phyloP scores from a whole-genome alignment of 2,888 invertebrate species.

The Rotaria macrura region DNA sequence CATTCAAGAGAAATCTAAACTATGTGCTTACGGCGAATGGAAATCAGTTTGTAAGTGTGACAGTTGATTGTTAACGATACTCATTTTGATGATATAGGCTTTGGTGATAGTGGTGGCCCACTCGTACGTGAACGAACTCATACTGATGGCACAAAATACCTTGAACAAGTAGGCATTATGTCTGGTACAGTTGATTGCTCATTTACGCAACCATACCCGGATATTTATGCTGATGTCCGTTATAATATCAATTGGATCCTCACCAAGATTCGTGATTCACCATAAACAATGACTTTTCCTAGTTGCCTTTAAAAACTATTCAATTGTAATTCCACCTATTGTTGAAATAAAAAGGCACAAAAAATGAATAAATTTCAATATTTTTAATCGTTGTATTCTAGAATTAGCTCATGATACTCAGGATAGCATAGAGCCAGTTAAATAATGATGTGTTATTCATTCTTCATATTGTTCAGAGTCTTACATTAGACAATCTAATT shows the following conservation, averaged over 20 bases:
- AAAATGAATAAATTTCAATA: too few relatives aligned
- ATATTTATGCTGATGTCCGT: background rate
- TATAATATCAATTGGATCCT: background rate
- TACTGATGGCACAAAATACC: background rate
- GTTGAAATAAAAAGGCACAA: background rate
- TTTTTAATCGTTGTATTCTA: too few relatives aligned
- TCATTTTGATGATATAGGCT: background rate
- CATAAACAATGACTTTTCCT: background rate
- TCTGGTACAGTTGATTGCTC: background rate
- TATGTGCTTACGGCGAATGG: background rate
- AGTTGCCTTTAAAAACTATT: too few relatives aligned
- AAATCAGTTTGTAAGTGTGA: background rate
- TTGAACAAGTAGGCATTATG: background rate
- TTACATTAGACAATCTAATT: too few relatives aligned
- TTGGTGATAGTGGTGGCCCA: conserved; percentile 20
- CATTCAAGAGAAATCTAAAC: background rate
- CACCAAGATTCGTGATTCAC: background rate
- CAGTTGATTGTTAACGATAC: background rate
- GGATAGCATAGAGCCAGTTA: too few relatives aligned
- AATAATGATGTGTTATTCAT: too few relatives aligned
- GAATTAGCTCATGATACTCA: too few relatives aligned
- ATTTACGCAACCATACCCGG: background rate
- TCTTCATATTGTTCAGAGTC: too few relatives aligned
- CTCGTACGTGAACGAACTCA: background rate
- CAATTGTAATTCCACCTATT: background rate